Evolutionary conservation across 2,797 vertebrate genomes (phyloP).

Genomic region (Paedocypris micromegethes): DNA sequence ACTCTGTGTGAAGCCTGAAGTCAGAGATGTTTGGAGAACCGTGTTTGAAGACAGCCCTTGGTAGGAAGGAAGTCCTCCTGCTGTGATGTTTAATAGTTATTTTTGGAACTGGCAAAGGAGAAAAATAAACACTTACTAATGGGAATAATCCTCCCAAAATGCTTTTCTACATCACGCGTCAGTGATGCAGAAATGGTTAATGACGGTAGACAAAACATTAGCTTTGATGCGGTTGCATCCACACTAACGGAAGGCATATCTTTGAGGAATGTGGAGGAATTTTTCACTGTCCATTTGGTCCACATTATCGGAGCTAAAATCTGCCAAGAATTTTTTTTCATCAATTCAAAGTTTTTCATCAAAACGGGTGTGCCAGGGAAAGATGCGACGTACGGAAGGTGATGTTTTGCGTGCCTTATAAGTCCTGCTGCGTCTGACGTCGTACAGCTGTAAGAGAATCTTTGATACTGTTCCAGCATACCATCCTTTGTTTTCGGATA

Average conservation of each 20-base stretch:
- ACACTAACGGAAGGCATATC: not conserved
- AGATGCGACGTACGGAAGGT: constrained; percentile 25
- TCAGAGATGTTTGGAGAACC: constrained; percentile 5
- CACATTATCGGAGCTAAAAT: constrained; percentile 1
- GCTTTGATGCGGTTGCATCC: not conserved
- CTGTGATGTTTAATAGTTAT: constrained; percentile 29
- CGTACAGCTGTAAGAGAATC: constrained; percentile 27
- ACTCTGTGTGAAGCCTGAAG: constrained; percentile 5
- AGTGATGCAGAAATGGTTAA: not conserved
- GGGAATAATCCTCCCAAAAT: constrained; percentile 15
- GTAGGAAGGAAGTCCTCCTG: constrained; percentile 22
- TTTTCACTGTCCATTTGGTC: not conserved
- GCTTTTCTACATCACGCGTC: not conserved
- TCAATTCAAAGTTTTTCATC: constrained; percentile 14
- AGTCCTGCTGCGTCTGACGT: constrained; percentile 36
- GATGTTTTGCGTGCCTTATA: constrained; percentile 36
- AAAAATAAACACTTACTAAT: constrained; percentile 29
- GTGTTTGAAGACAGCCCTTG: constrained; percentile 19
- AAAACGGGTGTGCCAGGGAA: constrained; percentile 17
- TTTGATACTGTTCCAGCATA: constrained; percentile 32
- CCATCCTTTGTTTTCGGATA: constrained; percentile 32
- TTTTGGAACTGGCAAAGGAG: constrained; percentile 28
- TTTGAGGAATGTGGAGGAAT: too few species aligned
- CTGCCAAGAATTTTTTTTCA: constrained; percentile 1
- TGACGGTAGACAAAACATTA: not conserved